These are phyloP conservation scores for Eunapius fragilis DNA, from an alignment of 37 sponge, comb jelly and placozoan species.

Conservation along the genomic window DNA sequence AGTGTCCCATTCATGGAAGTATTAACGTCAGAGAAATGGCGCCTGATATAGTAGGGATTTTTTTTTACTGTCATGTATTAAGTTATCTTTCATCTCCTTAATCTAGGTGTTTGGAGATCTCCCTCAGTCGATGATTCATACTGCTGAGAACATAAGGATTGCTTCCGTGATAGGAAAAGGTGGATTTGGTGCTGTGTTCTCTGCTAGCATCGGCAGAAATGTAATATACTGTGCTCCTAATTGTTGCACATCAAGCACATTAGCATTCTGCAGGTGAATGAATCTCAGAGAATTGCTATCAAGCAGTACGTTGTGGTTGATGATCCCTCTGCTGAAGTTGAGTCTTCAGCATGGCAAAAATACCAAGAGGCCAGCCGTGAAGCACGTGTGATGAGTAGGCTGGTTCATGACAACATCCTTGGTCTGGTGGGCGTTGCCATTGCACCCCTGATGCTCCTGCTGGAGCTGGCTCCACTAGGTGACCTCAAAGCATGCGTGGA, in stretches of 20 bases:
- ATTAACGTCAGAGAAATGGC: constrained; percentile 44
- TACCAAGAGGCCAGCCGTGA: constrained; percentile 76
- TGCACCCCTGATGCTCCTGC: constrained; percentile 67
- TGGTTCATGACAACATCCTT: constrained; percentile 73
- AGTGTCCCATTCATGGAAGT: constrained; percentile 61
- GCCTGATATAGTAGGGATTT: constrained; percentile 70
- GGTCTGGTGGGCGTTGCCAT: constrained; percentile 65
- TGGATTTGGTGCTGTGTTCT: constrained; percentile 74
- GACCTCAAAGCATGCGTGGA: constrained; percentile 60
- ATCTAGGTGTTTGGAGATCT: constrained; percentile 60
- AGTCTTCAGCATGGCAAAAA: constrained; percentile 47
- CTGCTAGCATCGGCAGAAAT: constrained; percentile 5
- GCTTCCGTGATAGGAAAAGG: constrained; percentile 57
- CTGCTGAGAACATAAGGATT: not conserved
- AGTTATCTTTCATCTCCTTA: not conserved
- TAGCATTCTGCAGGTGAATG: not conserved
- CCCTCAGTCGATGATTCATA: constrained; percentile 32
- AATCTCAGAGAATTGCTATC: constrained; percentile 38
- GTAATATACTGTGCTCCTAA: not conserved
- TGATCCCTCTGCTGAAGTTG: constrained; percentile 3
- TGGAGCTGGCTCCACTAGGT: constrained; percentile 79
- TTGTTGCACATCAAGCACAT: not conserved
- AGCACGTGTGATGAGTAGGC: constrained; percentile 66
- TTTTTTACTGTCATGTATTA: not conserved
- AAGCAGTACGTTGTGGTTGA: constrained; percentile 24